Base-by-base conservation (phyloP, 2,113 vertebrate species). In the Megaceryle torquata region DNA sequence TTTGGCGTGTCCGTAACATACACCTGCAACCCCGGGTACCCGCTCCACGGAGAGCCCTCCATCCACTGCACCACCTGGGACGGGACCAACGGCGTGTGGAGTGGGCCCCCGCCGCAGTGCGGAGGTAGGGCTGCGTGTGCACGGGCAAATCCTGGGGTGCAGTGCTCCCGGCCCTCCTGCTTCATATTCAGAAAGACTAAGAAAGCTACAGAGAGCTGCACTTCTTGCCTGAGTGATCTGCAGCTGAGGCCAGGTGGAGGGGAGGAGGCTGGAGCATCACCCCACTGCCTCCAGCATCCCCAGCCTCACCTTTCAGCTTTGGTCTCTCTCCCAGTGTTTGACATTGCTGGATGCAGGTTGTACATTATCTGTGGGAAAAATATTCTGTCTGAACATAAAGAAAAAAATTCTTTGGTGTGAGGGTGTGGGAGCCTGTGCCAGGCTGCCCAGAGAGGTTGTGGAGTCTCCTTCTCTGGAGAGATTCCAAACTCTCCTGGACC, bases 31-130 rank as follows among this genome's bases (percentile, higher is more conserved):
- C 11, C 18, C 1, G 97, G 96, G 37, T 86, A 91, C 61, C 94
- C 96, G 0, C 95, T 97, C 9, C 67, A 93, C 3, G 97, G 96
- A 54, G 59, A 98, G 43, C 41, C 79, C 48, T 96, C 93, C 86
- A 88, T 97, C 79, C 37, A 95, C 88, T 98, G 97, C 56, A 98
- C 97, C 88, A 97, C 89, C 56, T 46, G 5, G 10, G 97, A 98
- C 2, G 95, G 96, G 37, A 1, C 2, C 9, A 93, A 85, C 29
- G 98, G 98, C 18, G 83, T 85, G 26, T 98, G 97, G 98, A 98
- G 96, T 31, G 53, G 81, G 13, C 85, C 92, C 21, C 91, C 90
- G 2, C 97, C 97, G 0, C 53, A 6, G 1, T 98, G 97, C 0
- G 94, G 95, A 96, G 96, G 96, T 97, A 82, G n/a, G 92, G 53